A percentile compares a stretch with the other conserved stretches of the same genome.
Evolutionary conservation across 2,113 vertebrate genomes (phyloP).

Genomic region (Laticauda laticaudata): DNA sequence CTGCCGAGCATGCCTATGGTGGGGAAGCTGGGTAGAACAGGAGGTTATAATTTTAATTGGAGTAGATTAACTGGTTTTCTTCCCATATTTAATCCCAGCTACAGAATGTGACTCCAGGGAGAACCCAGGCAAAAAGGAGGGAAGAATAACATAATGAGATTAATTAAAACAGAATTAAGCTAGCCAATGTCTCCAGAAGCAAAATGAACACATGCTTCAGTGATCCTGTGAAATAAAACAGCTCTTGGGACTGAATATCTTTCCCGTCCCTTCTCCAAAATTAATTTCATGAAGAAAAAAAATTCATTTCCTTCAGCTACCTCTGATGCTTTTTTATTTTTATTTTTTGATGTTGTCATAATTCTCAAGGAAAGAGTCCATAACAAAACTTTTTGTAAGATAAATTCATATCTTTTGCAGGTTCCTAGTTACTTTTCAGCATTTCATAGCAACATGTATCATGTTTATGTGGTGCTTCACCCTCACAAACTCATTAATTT

Average conservation of each 20-base stretch:
- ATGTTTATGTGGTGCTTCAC: background rate
- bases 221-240: background rate
- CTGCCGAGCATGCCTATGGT: background rate
- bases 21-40: constrained; percentile 8
- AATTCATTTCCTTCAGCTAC: background rate
- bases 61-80: background rate
- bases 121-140: background rate
- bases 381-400: background rate
- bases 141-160: background rate
- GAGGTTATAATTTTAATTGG: constrained; percentile 19
- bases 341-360: background rate
- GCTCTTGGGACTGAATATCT: background rate
- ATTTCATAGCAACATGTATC: background rate
- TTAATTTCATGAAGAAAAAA: background rate
- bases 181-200: constrained; percentile 2
- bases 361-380: background rate
- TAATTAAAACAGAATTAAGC: constrained; percentile 10
- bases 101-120: background rate
- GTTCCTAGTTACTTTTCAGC: background rate
- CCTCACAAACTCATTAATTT: background rate
- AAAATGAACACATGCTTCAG: fast-evolving
- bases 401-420: background rate
- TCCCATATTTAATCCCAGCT: background rate
- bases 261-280: background rate
- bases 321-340: no score